These are phyloP conservation scores for Psettodes erumei DNA, from an alignment of 2,113 vertebrate genomes.

Conservation along the genomic window DNA sequence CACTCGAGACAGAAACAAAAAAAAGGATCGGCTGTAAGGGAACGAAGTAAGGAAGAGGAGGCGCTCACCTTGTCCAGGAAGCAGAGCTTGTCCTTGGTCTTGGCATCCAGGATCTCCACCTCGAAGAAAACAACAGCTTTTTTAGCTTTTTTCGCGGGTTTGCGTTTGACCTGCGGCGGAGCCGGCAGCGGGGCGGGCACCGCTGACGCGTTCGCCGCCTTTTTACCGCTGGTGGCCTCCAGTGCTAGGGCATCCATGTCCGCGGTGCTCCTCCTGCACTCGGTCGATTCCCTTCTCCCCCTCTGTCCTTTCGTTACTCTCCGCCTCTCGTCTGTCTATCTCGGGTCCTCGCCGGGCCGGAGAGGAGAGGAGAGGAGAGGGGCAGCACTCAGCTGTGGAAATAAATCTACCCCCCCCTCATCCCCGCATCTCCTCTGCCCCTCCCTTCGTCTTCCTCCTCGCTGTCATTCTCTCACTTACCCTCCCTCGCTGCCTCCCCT, in stretches of 20 bases:
- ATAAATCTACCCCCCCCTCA: constrained; percentile 75
- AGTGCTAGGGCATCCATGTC: constrained; percentile 84
- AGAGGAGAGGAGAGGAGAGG: constrained; percentile 59
- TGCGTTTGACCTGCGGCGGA: constrained; percentile 72
- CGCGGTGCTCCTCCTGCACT: constrained; percentile 59
- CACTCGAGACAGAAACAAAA: too few relatives aligned
- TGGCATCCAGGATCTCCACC: constrained; percentile 97
- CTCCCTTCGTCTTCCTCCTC: constrained; percentile 46
- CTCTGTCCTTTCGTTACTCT: constrained; percentile 28
- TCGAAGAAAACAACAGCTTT: constrained; percentile 95
- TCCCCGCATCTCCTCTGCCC: constrained; percentile 34
- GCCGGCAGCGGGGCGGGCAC: neutral
- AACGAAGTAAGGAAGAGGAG: neutral
- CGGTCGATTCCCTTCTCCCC: constrained; percentile 38
- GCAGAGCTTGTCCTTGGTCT: constrained; percentile 95
- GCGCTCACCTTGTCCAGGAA: constrained; percentile 94
- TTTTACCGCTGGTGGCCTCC: constrained; percentile 81
- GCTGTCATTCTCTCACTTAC: constrained; percentile 50
- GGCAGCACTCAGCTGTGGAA: constrained; percentile 78
- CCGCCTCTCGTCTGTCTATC: constrained; percentile 41
- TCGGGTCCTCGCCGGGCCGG: constrained; percentile 34
- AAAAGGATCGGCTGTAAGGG: neutral
- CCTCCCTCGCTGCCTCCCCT: constrained; percentile 29
- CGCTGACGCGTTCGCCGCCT: constrained; percentile 36
- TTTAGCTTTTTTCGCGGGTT: constrained; percentile 87